Evolutionary conservation across 2,888 invertebrate genomes (phyloP).

Genomic region (Lapara coniferarum): DNA sequence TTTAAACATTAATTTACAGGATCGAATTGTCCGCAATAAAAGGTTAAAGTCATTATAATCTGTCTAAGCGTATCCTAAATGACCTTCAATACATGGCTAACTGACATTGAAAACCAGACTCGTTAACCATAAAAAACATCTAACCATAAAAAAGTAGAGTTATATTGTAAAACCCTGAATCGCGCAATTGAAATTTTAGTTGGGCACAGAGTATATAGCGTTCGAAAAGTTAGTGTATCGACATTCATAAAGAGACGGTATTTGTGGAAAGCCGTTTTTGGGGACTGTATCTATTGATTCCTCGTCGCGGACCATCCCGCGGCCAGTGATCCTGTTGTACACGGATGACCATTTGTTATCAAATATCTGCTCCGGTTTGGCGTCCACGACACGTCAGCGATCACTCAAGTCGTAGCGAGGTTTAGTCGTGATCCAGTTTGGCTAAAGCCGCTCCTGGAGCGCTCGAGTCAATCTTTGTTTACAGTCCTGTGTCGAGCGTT

Average conservation of each 20-base stretch:
- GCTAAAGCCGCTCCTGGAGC: background rate
- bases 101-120: too few species aligned
- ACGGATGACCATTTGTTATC: background rate
- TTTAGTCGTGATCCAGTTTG: background rate
- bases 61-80: too few species aligned
- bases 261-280: background rate
- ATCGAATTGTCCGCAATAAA: too few species aligned
- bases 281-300: conserved; percentile 3
- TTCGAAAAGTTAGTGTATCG: too few species aligned
- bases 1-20: too few species aligned
- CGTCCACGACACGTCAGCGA: conserved; percentile 8
- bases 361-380: background rate
- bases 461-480: background rate
- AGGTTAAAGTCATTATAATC: too few species aligned
- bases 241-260: too few species aligned
- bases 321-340: background rate
- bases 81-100: too few species aligned
- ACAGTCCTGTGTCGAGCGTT: background rate
- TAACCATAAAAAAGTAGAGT: background rate
- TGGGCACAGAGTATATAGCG: background rate
- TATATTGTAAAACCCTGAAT: background rate
- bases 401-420: background rate
- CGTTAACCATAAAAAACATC: too few species aligned
- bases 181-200: conserved; percentile 5
- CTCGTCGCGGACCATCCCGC: background rate